phyloP scores from a whole-genome alignment of 2,113 vertebrate genomes.

The Pteronura brasiliensis region DNA sequence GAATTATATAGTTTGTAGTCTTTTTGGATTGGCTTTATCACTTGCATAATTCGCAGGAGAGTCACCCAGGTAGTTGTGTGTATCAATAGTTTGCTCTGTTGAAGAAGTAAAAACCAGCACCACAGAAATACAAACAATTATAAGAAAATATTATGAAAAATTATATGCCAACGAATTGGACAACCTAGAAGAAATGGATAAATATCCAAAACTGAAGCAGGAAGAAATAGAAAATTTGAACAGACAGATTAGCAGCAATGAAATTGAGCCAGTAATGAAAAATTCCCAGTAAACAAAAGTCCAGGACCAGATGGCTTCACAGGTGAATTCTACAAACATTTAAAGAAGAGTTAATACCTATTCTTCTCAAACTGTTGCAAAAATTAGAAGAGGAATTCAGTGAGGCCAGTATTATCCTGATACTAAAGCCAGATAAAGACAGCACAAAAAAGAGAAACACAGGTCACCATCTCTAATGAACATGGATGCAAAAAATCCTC shows the following conservation, averaged over 20 bases:
- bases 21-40: neutral
- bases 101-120: neutral
- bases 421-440: neutral
- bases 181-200: neutral
- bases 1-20: neutral
- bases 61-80: neutral
- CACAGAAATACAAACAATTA: neutral
- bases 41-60: neutral
- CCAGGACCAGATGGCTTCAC: neutral
- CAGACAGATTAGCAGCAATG: neutral
- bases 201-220: neutral
- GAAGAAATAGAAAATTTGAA: neutral
- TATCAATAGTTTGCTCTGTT: neutral
- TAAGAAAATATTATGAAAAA: neutral
- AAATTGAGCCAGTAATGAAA: neutral
- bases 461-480: neutral
- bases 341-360: neutral
- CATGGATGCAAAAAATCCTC: neutral
- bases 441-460: neutral
- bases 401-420: neutral
- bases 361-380: neutral
- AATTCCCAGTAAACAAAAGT: neutral
- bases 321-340: neutral
- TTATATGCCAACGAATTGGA: neutral
- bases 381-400: neutral